Evolutionary conservation across 1,140 invertebrate species (phyloP), one percentile per base, ranked within the genome.

Genomic region (Penaeus japonicus): DNA sequence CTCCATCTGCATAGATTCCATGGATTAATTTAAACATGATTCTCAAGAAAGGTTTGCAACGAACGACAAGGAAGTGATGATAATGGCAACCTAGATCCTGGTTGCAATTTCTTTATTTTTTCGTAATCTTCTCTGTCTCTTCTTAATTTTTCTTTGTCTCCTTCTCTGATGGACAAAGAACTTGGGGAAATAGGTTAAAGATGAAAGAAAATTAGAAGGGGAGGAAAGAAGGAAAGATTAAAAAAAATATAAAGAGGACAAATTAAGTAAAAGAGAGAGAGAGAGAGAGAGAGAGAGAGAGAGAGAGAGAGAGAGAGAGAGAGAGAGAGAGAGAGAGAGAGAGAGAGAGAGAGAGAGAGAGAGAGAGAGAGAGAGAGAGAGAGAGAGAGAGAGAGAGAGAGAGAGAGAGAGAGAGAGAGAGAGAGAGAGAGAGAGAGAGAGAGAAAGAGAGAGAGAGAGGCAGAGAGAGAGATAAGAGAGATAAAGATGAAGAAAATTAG

Each of bases 351-450:
- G 81, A 83, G 81, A 39, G 57, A 65, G 32, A 65, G 59, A 83
- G 59, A 83, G 59, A 62, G 22, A 65, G 32, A 53, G 73, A 57
- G 27, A 82, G 79, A 82, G 86, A 81, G 62, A 87, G 79, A 70
- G 62, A 87, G 79, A 57, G 62, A 87, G 62, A 81, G 57, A 73
- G 62, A 87, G 59, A 87, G 53, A 87, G 59, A 83, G 86, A 83
- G 47, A 82, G 78, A 83, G 27, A 73, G 39, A 70, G 39, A 75
- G 79, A 73, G 79, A 73, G 35, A 82, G 85, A 87, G 84, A 55
- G 78, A 83, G 65, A 77, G 79, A 54, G 78, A 83, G 70, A 17
- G 35, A 70, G 57, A 18, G n/a, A 24, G 55, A 35, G 20, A 81
- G 22, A 83, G 47, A 62, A 87, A 73, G 78, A 55, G 79, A 24